Evolutionary conservation across 30 jellyfish, hydroid and myxozoan species (phyloP).

Genomic region (Rhopilema esculentum): DNA sequence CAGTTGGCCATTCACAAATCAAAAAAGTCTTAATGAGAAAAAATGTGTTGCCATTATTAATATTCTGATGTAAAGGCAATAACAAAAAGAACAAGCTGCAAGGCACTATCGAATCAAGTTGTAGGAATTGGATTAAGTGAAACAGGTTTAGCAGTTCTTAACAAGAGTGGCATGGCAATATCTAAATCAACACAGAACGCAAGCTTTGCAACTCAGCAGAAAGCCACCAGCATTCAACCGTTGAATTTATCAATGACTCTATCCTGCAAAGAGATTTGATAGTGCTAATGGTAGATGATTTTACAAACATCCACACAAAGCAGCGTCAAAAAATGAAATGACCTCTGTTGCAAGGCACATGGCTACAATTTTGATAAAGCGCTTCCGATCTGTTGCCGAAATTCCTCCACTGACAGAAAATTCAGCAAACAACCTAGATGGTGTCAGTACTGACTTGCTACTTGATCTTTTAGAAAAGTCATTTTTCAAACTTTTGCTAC

Average conservation of each 20-base stretch:
- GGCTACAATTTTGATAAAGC: slow-evolving; percentile 7
- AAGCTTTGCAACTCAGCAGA: not conserved
- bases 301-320: slow-evolving; percentile 11
- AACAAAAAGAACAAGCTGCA: slow-evolving; percentile 7
- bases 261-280: not conserved
- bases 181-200: slow-evolving; percentile 12
- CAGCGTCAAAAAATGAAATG: not conserved
- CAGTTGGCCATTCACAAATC: not conserved
- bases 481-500: not conserved
- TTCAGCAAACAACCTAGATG: not conserved
- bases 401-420: not conserved
- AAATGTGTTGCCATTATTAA: not conserved
- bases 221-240: not conserved
- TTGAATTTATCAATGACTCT: not conserved
- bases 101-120: not conserved
- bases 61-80: slow-evolving; percentile 1
- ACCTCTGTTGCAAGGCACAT: slow-evolving; percentile 4
- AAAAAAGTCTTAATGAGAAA: not conserved
- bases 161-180: slow-evolving; percentile 22
- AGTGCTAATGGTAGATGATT: slow-evolving; percentile 1
- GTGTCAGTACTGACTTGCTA: not conserved
- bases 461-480: not conserved
- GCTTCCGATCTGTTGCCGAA: not conserved
- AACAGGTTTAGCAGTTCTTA: slow-evolving; percentile 1
- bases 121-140: not conserved